Evolutionary conservation across 2,888 invertebrate genomes (phyloP), one percentile per base, ranked within the genome.

Genomic region (Pyrochroa serraticornis): DNA sequence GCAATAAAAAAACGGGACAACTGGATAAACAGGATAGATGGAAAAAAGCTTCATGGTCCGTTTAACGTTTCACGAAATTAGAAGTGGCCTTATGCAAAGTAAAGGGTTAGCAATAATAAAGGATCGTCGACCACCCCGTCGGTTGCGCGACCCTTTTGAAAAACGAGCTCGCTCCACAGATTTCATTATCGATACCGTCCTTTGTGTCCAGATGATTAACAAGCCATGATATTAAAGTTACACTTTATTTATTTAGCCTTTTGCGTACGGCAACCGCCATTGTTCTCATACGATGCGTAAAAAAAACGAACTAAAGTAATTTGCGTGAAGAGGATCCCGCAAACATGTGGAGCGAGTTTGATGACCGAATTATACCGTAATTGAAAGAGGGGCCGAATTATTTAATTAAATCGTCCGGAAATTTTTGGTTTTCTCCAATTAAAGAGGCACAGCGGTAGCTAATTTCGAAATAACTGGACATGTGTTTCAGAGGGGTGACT

Each of bases 171-270:
- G 59, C 53, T 59, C 49, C 55, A 62, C 64, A 64, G 71, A 69
- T 71, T 69, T 69, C 71, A 71, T 71, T 71, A 71, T 63, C 67
- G 70, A 71, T 71, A 69, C 62, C 62, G 65, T 65, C 66, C 69
- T 67, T 69, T 69, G 68, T 69, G 65, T 63, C 59, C 52, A 60
- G 60, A 65, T 69, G 70, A 71, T 69, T 56, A 60, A 58, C 53
- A 53, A 53, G 42, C 31, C 45, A 39, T 45, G 50, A 56, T 57
- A 50, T 45, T 56, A 50, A 57, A 57, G 45, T 45, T 41, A 42
- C 47, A 58, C 48, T 58, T 52, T 52, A 58, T 58, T 52, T 52
- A 47, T 52, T 48, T 54, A 39, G 52, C 14, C 35, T 41, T 51
- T 33, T 51, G 9, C 35, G 38, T 43, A 37, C 36, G 9, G 30